A percentile compares a stretch with the other conserved stretches of the same genome.
Conservation (phyloP, 2,797 vertebrate genomes). For the Hafferia zeledoni region DNA sequence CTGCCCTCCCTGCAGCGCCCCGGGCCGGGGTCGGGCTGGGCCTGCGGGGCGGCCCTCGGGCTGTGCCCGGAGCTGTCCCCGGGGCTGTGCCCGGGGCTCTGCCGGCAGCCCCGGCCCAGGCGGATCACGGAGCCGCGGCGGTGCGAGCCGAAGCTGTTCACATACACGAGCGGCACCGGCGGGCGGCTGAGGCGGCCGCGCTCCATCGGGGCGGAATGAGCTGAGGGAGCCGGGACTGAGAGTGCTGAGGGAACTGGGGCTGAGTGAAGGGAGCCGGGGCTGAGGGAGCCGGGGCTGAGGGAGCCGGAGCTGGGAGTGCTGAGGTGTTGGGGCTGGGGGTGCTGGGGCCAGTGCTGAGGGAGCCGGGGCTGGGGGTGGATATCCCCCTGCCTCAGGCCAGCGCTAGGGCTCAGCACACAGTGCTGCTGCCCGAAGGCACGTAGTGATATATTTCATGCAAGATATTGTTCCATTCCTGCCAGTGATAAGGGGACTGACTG, state of each 20-base stretch:
- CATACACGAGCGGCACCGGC: not conserved
- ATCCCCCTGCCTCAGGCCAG: not conserved
- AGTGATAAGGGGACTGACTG: too few species aligned
- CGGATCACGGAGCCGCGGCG: constrained; percentile 24
- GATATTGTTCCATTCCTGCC: not conserved
- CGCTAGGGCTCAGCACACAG: not conserved
- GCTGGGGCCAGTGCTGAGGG: not conserved
- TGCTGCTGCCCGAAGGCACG: fast-evolving
- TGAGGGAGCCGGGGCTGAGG: not conserved
- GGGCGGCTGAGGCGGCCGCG: not conserved
- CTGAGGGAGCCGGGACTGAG: too few species aligned
- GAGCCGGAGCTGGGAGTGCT: too few species aligned
- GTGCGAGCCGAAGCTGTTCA: constrained; percentile 68
- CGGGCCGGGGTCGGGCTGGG: not conserved
- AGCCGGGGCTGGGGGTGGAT: not conserved
- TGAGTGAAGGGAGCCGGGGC: not conserved
- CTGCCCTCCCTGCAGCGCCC: fast-evolving
- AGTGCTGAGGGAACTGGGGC: too few species aligned
- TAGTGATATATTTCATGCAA: not conserved
- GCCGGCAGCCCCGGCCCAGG: not conserved
- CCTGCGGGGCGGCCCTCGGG: fast-evolving
- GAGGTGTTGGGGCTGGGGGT: not conserved
- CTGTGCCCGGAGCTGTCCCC: fast-evolving
- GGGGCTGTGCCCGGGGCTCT: not conserved
- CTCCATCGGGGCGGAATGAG: not conserved